A percentile compares a stretch with the other conserved stretches of the same genome.
These are phyloP conservation scores for Trididemnum miniatum DNA, from an alignment of 23 tunicate genomes.

Conservation along the genomic window DNA sequence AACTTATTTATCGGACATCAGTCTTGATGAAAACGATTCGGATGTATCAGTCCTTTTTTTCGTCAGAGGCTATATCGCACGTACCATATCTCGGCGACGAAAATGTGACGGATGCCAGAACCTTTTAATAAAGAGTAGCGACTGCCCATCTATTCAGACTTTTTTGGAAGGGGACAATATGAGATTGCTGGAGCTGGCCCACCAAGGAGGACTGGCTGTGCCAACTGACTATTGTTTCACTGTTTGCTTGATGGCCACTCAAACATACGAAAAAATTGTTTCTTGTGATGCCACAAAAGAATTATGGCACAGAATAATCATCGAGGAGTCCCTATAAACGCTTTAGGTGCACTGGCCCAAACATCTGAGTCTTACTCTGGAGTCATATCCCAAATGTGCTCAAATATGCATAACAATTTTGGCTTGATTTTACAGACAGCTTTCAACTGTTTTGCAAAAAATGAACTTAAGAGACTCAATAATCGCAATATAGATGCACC, in stretches of 20 bases:
- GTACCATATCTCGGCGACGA: slow-evolving; percentile 18
- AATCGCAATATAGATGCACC: neutral
- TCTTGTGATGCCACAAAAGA: neutral
- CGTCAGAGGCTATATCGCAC: slow-evolving; percentile 7
- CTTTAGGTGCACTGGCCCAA: neutral
- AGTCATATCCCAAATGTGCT: neutral
- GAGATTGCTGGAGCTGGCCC: slow-evolving; percentile 3
- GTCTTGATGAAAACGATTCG: neutral
- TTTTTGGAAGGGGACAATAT: neutral
- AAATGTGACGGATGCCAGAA: slow-evolving; percentile 12
- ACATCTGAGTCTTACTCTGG: neutral
- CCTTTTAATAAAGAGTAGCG: slow-evolving; percentile 1
- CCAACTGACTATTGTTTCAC: slow-evolving; percentile 26
- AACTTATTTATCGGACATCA: neutral
- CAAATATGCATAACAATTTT: slow-evolving; percentile 10
- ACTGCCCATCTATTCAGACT: neutral
- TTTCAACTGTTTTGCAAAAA: slow-evolving; percentile 33
- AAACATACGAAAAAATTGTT: neutral
- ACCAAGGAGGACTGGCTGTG: slow-evolving; percentile 29
- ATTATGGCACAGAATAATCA: neutral
- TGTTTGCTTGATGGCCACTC: neutral
- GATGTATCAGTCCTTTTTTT: neutral
- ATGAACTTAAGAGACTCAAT: slow-evolving; percentile 23
- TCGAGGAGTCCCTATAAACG: neutral
- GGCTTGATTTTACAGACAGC: slow-evolving; percentile 17